Conservation (phyloP, 2,888 invertebrate species). For the Drosophila setosimentum region DNA sequence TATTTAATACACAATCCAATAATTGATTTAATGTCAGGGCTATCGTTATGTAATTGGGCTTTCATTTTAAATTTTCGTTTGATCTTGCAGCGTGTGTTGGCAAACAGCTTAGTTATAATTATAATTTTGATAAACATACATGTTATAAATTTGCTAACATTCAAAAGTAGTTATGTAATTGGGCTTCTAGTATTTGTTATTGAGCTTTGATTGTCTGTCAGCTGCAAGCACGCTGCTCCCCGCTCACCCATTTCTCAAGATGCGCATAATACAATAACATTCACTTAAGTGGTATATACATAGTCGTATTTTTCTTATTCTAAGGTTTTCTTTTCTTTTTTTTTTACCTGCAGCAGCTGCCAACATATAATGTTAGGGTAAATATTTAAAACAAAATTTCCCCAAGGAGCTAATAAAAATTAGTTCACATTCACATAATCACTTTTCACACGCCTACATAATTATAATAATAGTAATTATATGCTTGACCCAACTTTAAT, state of each 20-base stretch:
- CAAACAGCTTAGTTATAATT: slow-evolving; percentile 30
- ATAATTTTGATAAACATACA: slow-evolving; percentile 20
- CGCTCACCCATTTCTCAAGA: slow-evolving; percentile 15
- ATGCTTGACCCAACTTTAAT: slow-evolving; percentile 9
- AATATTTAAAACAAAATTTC: slow-evolving; percentile 42
- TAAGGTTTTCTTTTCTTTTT: neutral
- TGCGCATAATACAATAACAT: slow-evolving; percentile 26
- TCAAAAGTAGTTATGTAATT: slow-evolving; percentile 12
- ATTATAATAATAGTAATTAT: slow-evolving; percentile 12
- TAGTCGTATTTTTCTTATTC: slow-evolving; percentile 10
- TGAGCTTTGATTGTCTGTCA: slow-evolving; percentile 78
- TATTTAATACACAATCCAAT: slow-evolving; percentile 17
- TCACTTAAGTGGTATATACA: slow-evolving; percentile 25
- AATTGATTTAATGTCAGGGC: slow-evolving; percentile 22
- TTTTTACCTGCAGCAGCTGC: slow-evolving; percentile 24
- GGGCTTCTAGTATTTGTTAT: slow-evolving; percentile 47
- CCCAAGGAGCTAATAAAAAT: slow-evolving; percentile 47
- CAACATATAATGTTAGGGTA: slow-evolving; percentile 23
- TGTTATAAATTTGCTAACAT: slow-evolving; percentile 51
- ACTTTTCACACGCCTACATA: slow-evolving; percentile 14
- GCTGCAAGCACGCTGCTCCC: slow-evolving; percentile 67
- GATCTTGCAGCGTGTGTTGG: slow-evolving; percentile 45
- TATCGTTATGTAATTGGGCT: slow-evolving; percentile 5
- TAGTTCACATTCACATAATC: slow-evolving; percentile 30
- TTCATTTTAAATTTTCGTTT: slow-evolving; percentile 10